Conservation (phyloP, 2,888 invertebrate genomes). For the Ichneumoninae sp. region DNA sequence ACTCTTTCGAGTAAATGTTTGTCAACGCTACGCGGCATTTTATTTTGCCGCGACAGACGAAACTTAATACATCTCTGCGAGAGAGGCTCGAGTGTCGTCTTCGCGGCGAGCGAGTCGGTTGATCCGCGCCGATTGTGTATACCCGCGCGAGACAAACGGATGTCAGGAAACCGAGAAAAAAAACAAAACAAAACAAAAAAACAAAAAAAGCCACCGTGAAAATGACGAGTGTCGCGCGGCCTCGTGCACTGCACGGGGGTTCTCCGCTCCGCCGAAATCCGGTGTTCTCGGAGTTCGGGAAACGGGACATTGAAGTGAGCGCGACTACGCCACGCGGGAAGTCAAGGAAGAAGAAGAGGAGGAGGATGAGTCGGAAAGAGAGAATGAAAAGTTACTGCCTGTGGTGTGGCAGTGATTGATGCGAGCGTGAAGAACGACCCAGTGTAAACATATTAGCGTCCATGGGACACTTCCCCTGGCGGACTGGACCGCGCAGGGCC, state of each 20-base stretch:
- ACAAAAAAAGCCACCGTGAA: slow-evolving; percentile 33
- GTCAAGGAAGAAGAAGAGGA: slow-evolving; percentile 48
- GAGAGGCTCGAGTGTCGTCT: not conserved
- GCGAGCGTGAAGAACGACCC: slow-evolving; percentile 78
- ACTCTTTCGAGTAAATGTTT: not conserved
- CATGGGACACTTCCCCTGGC: slow-evolving; percentile 57
- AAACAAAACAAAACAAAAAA: slow-evolving; percentile 11
- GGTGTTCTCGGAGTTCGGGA: slow-evolving; percentile 37
- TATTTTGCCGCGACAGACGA: not conserved
- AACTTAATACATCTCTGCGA: not conserved
- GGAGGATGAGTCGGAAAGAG: slow-evolving; percentile 50
- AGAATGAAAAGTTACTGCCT: slow-evolving; percentile 63
- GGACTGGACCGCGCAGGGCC: slow-evolving; percentile 47
- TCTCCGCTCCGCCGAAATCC: slow-evolving; percentile 15
- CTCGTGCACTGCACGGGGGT: slow-evolving; percentile 33
- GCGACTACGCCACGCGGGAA: slow-evolving; percentile 27
- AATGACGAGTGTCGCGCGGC: slow-evolving; percentile 56
- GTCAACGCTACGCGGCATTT: not conserved
- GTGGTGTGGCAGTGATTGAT: slow-evolving; percentile 82
- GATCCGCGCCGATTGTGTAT: not conserved
- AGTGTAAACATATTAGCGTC: slow-evolving; percentile 83
- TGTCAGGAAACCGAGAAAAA: slow-evolving; percentile 41
- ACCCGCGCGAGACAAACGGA: slow-evolving; percentile 43
- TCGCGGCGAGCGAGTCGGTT: not conserved
- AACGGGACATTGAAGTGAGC: slow-evolving; percentile 25